Evolutionary conservation across 2,888 invertebrate species (phyloP).

Genomic region (Eledone cirrhosa): DNA sequence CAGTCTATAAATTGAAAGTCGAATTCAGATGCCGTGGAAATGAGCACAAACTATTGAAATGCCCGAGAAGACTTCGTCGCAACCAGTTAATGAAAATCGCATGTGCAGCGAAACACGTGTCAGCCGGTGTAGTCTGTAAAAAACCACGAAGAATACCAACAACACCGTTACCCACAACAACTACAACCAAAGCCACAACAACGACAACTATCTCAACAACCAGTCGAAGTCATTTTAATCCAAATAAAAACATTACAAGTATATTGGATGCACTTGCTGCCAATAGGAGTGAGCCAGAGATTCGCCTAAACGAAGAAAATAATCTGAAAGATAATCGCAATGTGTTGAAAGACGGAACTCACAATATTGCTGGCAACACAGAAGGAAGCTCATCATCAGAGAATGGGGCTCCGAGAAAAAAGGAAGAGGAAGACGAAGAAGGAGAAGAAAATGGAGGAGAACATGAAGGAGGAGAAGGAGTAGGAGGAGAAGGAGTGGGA

Average conservation of each 20-base stretch:
- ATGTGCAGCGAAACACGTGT: background rate
- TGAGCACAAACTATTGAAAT: background rate
- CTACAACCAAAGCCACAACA: background rate
- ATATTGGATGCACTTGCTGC: background rate
- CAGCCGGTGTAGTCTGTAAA: slow-evolving; percentile 10
- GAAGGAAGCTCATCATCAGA: background rate
- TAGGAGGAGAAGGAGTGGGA: background rate
- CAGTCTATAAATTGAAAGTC: background rate
- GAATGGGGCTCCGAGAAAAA: background rate
- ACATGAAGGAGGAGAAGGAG: background rate
- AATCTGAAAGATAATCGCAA: background rate
- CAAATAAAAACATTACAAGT: background rate
- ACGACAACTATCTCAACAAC: background rate
- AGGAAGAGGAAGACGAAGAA: background rate
- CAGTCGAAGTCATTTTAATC: background rate
- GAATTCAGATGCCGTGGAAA: slow-evolving; percentile 8
- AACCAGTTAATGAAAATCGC: no score
- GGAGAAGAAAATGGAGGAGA: background rate
- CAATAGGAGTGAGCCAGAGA: background rate
- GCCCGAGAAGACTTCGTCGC: slow-evolving; percentile 8
- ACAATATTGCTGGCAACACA: background rate
- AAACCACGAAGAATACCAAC: background rate
- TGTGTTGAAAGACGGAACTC: background rate
- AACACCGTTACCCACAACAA: background rate
- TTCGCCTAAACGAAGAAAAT: background rate